These are phyloP conservation scores for Vicugna pacos DNA, from an alignment of 2,113 vertebrate species.

Conservation along the genomic window DNA sequence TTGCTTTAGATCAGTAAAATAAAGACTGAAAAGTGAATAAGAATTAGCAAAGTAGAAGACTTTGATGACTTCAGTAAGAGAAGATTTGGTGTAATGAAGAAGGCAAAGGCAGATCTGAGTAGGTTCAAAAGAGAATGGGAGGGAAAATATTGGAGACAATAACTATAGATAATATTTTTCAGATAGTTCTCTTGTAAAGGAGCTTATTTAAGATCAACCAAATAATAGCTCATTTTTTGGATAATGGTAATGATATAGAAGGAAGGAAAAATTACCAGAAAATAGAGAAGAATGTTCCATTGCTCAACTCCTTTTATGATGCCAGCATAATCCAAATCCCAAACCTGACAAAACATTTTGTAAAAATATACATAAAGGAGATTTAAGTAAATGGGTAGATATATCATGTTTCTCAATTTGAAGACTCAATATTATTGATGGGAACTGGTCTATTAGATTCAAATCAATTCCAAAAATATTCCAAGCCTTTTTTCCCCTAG, in stretches of 20 bases:
- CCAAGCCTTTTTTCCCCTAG: neutral
- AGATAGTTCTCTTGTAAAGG: neutral
- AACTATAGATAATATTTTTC: neutral
- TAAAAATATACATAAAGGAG: neutral
- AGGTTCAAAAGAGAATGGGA: neutral
- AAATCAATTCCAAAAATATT: neutral
- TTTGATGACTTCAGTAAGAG: neutral
- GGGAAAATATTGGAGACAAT: neutral
- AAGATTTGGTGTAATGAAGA: neutral
- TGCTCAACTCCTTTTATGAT: neutral
- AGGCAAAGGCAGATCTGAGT: neutral
- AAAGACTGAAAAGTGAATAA: neutral
- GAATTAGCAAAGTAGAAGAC: neutral
- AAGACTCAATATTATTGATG: neutral
- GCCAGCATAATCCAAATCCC: neutral
- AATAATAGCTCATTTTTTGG: neutral
- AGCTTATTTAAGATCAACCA: neutral
- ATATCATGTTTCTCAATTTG: neutral
- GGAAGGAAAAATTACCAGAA: neutral
- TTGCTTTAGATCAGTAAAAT: neutral
- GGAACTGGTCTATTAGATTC: neutral
- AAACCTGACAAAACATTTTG: neutral
- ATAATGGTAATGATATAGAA: neutral
- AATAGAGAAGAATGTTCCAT: neutral
- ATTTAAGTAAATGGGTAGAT: neutral